Base-by-base conservation (phyloP, 2,888 invertebrate species). In the Tetrapedia diversipes region DNA sequence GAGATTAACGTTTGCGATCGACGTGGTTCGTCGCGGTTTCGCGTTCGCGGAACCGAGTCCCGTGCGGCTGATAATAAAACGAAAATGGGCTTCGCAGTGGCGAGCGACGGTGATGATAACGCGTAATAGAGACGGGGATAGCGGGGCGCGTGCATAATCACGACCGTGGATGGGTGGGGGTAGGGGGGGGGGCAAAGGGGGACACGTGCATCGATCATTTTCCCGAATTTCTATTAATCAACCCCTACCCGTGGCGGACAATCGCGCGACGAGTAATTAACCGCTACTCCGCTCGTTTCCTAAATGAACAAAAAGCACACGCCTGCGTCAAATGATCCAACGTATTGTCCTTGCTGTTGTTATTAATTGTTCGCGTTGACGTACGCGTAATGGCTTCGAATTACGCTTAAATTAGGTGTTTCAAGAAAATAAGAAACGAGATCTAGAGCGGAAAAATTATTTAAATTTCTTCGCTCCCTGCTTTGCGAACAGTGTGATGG, bases 171-270 rank as follows among this genome's bases (percentile, higher is more conserved):
- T n/a, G n/a, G n/a, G n/a, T n/a, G n/a, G n/a, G n/a, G n/a, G n/a
- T n/a, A n/a, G n/a, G 11, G 14, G 22, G 29, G 4, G 4, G 34
- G 27, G 67, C 65, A 74, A 67, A 61, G 32, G 49, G 39, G 22
- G 22, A 19, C 10, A 22, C 11, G 22, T 10, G 41, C 45, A 39
- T 61, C 61, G 57, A 74, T 63, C 75, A 63, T 57, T 66, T 67
- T 45, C 56, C n/a, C 56, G 43, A 67, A 74, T 74, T 67, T 76
- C 61, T 67, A 74, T 74, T 75, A 76, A 74, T 63, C 67, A 67
- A 29, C 54, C 29, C 53, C 16, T 24, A 11, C 2, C 11, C 16
- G 6, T n/a, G 32, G 2, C n/a, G 16, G 19, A 56, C 37, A 51
- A 41, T 60, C 53, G 47, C 11, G 63, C 34, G n/a, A 49, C 64